Evolutionary conservation across 2,797 vertebrate genomes (phyloP).

Genomic region (Tokudaia muenninki): DNA sequence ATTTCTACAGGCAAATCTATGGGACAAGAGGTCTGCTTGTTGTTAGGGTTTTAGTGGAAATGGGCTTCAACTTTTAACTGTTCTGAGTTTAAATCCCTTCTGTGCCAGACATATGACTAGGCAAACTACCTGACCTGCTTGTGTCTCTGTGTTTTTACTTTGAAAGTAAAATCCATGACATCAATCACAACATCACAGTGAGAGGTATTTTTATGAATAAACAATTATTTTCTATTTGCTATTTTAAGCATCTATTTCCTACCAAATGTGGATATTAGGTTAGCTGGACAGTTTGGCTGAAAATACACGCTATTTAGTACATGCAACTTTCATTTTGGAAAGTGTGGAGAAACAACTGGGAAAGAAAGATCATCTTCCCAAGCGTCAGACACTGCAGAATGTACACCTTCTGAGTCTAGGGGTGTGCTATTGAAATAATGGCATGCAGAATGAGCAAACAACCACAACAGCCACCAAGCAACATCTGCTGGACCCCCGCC

Average conservation of each 20-base stretch:
- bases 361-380: neutral
- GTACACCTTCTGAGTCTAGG: neutral
- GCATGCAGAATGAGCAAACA: neutral
- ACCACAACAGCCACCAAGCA: neutral
- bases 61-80: neutral
- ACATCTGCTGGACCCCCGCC: fast-evolving
- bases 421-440: neutral
- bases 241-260: constrained; percentile 16
- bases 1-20: neutral
- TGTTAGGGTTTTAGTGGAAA: neutral
- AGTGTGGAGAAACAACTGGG: neutral
- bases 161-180: constrained; percentile 29
- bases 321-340: neutral
- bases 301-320: neutral
- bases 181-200: neutral
- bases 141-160: neutral
- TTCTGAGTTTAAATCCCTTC: neutral
- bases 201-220: neutral
- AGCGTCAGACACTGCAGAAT: neutral
- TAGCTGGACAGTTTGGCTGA: constrained; percentile 25
- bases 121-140: neutral
- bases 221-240: constrained; percentile 11
- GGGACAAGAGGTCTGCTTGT: neutral
- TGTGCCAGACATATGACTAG: neutral
- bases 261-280: constrained; percentile 3